These are phyloP conservation scores for Cylindroiulus punctatus DNA, from an alignment of 2,888 invertebrate species.

Conservation along the genomic window DNA sequence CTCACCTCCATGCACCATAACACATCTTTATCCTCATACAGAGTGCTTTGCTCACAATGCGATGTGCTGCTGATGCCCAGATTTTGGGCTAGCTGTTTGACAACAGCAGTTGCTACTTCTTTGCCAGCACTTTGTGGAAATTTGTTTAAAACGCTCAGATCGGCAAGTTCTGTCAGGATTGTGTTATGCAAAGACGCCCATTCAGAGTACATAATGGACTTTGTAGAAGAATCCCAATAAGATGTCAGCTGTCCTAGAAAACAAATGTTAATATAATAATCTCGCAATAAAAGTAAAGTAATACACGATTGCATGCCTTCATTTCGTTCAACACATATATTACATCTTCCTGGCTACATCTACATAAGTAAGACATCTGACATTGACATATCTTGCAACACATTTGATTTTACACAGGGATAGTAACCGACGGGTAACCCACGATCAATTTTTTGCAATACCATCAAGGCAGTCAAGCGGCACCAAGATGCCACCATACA, in stretches of 20 bases:
- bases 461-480: no score
- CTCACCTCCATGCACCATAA: slow-evolving; percentile 78
- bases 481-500: no score
- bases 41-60: slow-evolving; percentile 83
- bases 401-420: no score
- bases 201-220: slow-evolving; percentile 66
- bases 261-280: not conserved
- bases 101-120: slow-evolving; percentile 83
- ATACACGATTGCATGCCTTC: not conserved
- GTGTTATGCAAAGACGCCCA: slow-evolving; percentile 67
- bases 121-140: slow-evolving; percentile 78
- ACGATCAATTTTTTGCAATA: no score
- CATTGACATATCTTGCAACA: no score
- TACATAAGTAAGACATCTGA: no score
- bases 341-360: no score
- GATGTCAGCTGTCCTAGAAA: not conserved
- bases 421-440: no score
- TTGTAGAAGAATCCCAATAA: not conserved
- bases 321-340: no score
- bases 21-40: slow-evolving; percentile 80
- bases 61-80: slow-evolving; percentile 76
- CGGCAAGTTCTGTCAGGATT: slow-evolving; percentile 65
- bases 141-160: slow-evolving; percentile 76
- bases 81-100: slow-evolving; percentile 78
- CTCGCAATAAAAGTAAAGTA: not conserved